These are phyloP conservation scores for Eulemur coronatus DNA, from an alignment of 2,797 vertebrate species.

Conservation along the genomic window DNA sequence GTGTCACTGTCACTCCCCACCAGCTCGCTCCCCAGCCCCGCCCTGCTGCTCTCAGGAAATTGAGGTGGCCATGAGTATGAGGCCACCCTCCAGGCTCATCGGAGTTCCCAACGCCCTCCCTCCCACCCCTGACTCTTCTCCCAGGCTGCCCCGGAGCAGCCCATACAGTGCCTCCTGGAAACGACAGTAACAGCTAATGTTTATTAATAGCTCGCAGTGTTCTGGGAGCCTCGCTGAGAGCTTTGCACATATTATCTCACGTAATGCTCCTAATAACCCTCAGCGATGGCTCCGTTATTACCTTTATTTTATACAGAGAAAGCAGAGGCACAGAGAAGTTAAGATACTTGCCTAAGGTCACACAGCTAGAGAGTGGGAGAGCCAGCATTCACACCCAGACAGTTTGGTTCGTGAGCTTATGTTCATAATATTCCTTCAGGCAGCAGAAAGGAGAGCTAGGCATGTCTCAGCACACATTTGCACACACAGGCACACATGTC, in stretches of 20 bases:
- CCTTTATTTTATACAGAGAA: background rate
- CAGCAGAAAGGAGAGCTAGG: background rate
- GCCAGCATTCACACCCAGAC: background rate
- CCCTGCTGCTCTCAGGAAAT: background rate
- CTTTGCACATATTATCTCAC: slow-evolving; percentile 31
- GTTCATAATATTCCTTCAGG: background rate
- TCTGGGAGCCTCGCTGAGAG: slow-evolving; percentile 32
- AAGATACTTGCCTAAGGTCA: slow-evolving; percentile 31
- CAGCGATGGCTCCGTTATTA: background rate
- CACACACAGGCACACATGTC: background rate
- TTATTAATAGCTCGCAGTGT: slow-evolving; percentile 70
- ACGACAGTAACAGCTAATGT: slow-evolving; percentile 21
- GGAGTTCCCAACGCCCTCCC: background rate
- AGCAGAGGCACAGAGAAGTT: slow-evolving; percentile 9
- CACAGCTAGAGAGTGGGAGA: slow-evolving; percentile 27
- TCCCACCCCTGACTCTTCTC: background rate
- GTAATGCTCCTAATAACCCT: slow-evolving; percentile 44
- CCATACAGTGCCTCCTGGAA: slow-evolving; percentile 47
- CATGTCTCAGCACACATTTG: background rate
- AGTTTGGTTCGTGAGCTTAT: background rate
- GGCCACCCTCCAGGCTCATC: background rate
- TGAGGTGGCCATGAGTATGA: fast-evolving
- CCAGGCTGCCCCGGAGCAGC: slow-evolving; percentile 19
- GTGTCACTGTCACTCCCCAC: too few relatives aligned
- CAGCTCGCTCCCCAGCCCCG: background rate